A percentile compares a stretch with the other conserved stretches of the same genome.
Conservation (phyloP, 1,140 invertebrate genomes). For the Sycobia sp. region DNA sequence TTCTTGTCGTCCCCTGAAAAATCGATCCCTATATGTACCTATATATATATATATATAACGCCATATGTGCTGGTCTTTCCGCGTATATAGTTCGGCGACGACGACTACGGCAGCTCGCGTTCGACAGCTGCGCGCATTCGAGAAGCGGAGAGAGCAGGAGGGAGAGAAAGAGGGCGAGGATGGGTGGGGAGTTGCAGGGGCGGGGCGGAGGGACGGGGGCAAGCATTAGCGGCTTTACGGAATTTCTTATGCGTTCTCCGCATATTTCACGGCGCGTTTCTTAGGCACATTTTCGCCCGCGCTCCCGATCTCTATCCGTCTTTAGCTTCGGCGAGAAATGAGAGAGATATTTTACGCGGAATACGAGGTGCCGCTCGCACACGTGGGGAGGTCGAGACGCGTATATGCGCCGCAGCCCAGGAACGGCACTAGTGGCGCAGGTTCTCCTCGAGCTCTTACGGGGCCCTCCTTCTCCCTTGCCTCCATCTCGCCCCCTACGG, state of each 20-base stretch:
- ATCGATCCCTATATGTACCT: too few species aligned
- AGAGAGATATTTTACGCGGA: slow-evolving; percentile 1
- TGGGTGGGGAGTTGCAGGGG: not conserved
- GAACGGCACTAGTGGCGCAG: too few species aligned
- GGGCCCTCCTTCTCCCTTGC: too few species aligned
- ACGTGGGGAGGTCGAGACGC: too few species aligned
- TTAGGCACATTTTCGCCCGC: not conserved
- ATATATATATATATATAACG: too few species aligned
- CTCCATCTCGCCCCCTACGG: too few species aligned
- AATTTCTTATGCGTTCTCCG: slow-evolving; percentile 22
- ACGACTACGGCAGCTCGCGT: not conserved
- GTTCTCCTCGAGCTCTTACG: too few species aligned
- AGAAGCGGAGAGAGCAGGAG: not conserved
- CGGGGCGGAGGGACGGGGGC: too few species aligned
- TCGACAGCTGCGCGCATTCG: slow-evolving; percentile 2
- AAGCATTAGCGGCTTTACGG: slow-evolving; percentile 22
- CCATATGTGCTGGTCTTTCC: slow-evolving; percentile 32
- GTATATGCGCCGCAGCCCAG: too few species aligned
- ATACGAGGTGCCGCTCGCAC: not conserved
- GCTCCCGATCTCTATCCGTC: not conserved
- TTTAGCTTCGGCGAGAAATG: too few species aligned
- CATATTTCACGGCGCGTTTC: slow-evolving; percentile 15
- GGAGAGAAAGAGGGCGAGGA: not conserved
- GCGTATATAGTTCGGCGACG: too few species aligned
- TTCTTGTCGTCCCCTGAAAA: not conserved